Evolutionary conservation across 2,888 invertebrate genomes (phyloP).

Genomic region (Scaptomyza reducta): DNA sequence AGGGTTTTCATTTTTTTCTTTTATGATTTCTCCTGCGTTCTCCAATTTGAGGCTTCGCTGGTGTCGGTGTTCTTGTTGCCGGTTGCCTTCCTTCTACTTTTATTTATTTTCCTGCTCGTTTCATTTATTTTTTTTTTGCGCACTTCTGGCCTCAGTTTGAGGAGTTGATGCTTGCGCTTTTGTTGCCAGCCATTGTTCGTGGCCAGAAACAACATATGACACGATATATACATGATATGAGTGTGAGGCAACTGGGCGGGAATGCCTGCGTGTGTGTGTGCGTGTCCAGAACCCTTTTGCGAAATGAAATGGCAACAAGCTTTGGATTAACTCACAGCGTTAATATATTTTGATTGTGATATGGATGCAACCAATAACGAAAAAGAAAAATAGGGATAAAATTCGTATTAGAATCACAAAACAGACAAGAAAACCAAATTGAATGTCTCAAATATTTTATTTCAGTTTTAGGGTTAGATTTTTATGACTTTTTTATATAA

Average conservation of each 20-base stretch:
- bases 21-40: conserved; percentile 26
- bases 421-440: background rate
- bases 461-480: too few species aligned
- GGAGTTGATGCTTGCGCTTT: conserved; percentile 72
- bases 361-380: background rate
- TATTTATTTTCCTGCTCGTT: conserved; percentile 27
- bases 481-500: too few species aligned
- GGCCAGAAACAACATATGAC: conserved; percentile 62
- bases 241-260: background rate
- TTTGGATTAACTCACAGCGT: conserved; percentile 54
- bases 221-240: conserved; percentile 23
- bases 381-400: background rate
- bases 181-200: conserved; percentile 61
- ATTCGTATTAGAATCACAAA: background rate
- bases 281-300: conserved; percentile 17
- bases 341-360: conserved; percentile 64
- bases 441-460: background rate
- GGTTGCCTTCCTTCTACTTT: conserved; percentile 9
- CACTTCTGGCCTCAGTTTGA: conserved; percentile 58
- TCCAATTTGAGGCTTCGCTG: conserved; percentile 58
- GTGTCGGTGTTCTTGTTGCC: background rate
- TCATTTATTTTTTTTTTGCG: conserved; percentile 19
- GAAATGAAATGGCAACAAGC: conserved; percentile 71
- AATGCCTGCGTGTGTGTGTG: conserved; percentile 5
- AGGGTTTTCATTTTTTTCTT: conserved; percentile 48